phyloP scores from a whole-genome alignment of 2,888 invertebrate species.

The Dynastes tityus region DNA sequence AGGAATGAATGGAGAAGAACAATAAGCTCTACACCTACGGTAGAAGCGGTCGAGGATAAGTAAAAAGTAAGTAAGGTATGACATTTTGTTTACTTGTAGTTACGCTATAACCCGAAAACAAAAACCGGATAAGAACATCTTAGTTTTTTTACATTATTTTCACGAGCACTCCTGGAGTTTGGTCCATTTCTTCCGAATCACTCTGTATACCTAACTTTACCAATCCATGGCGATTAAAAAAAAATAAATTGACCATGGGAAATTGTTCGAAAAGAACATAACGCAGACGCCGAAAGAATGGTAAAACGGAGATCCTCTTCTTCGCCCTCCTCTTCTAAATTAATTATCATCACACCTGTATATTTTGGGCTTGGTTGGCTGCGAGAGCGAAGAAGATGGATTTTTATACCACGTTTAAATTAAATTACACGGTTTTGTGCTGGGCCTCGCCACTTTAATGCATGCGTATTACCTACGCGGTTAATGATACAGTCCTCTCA shows the following conservation, averaged over 20 bases:
- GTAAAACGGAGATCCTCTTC: not conserved
- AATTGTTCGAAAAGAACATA: not conserved
- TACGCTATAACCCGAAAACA: too few species aligned
- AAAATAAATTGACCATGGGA: conserved; percentile 3
- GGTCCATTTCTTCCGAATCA: too few species aligned
- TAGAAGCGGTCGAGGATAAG: too few species aligned
- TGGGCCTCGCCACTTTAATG: not conserved
- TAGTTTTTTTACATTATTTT: too few species aligned
- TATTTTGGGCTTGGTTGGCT: not conserved
- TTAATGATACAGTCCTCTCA: not conserved
- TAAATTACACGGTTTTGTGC: conserved; percentile 30
- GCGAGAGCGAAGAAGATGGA: conserved; percentile 4
- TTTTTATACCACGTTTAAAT: conserved; percentile 28
- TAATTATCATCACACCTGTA: conserved; percentile 33
- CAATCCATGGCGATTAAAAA: not conserved
- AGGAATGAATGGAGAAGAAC: too few species aligned
- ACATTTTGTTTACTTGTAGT: too few species aligned
- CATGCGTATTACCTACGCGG: not conserved
- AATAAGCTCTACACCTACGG: too few species aligned
- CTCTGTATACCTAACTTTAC: too few species aligned
- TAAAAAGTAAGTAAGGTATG: too few species aligned
- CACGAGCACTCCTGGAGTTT: too few species aligned
- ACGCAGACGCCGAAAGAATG: not conserved
- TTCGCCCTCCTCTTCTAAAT: not conserved
- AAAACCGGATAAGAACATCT: too few species aligned